phyloP scores from a whole-genome alignment of 2,888 invertebrate species.

The Drosophila prostipennis region DNA sequence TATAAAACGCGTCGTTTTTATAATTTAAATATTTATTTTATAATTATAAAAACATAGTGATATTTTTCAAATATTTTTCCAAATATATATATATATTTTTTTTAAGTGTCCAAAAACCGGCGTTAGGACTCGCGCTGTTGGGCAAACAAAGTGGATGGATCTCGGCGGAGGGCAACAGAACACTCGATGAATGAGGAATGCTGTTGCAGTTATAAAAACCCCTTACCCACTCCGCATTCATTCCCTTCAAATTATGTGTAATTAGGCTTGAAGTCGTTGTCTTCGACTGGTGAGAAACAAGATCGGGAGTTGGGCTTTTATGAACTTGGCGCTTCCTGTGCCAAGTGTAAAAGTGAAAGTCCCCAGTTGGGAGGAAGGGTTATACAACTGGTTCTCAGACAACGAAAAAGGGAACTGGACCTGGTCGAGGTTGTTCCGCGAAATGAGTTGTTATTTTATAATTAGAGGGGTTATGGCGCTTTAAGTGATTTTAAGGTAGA shows the following conservation, averaged over 20 bases:
- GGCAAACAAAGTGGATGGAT: conserved; percentile 62
- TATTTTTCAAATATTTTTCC: too few relatives aligned
- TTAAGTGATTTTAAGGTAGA: conserved; percentile 11
- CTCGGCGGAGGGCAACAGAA: conserved; percentile 2
- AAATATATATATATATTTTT: too few relatives aligned
- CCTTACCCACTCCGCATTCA: conserved; percentile 54
- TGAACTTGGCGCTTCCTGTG: conserved; percentile 43
- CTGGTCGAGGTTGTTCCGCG: conserved; percentile 8
- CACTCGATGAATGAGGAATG: conserved; percentile 37
- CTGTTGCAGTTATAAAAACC: conserved; percentile 41
- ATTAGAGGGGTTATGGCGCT: conserved; percentile 4
- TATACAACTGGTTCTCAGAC: conserved; percentile 46
- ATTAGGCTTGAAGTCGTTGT: conserved; percentile 59
- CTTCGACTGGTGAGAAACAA: conserved; percentile 28
- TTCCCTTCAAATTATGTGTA: conserved; percentile 74
- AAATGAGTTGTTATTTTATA: conserved; percentile 8
- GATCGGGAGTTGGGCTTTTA: conserved; percentile 34
- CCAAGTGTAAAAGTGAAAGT: conserved; percentile 63
- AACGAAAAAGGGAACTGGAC: conserved; percentile 8
- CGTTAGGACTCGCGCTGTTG: conserved; percentile 79
- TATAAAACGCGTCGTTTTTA: too few relatives aligned
- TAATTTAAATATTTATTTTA: too few relatives aligned
- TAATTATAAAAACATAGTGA: too few relatives aligned
- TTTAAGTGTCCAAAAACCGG: conserved; percentile 7
- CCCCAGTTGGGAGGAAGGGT: conserved; percentile 1